Percentiles rank a stretch among this genome's conserved stretches.
Evolutionary conservation across 2,797 vertebrate genomes (phyloP).

Genomic region (Protosalanx chinensis): DNA sequence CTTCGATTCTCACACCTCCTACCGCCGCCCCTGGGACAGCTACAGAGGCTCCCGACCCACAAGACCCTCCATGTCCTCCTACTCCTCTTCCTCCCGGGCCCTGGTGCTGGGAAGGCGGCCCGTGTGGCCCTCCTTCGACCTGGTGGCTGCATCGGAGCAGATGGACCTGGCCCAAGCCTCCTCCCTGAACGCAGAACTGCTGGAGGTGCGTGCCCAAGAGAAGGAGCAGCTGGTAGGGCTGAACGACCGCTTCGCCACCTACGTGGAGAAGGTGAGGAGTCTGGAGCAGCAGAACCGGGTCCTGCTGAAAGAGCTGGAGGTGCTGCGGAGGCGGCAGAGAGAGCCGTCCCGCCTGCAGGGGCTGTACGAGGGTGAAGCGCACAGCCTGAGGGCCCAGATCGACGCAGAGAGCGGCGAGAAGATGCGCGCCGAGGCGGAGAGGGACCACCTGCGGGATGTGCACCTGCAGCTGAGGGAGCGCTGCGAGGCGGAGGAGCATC

Average conservation of each 20-base stretch:
- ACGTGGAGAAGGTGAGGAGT: constrained; percentile 79
- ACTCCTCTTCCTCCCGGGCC: constrained; percentile 55
- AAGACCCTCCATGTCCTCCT: constrained; percentile 60
- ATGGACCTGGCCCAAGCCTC: constrained; percentile 71
- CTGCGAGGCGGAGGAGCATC: constrained; percentile 65
- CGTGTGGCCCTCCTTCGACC: constrained; percentile 46
- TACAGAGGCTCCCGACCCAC: constrained; percentile 55
- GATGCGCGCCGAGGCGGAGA: constrained; percentile 71
- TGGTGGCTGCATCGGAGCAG: constrained; percentile 49
- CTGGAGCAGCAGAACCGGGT: constrained; percentile 80
- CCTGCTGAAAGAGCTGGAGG: constrained; percentile 74
- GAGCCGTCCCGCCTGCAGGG: constrained; percentile 74
- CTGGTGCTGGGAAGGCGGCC: constrained; percentile 55
- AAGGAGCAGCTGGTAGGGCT: constrained; percentile 78
- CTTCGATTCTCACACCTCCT: constrained; percentile 67
- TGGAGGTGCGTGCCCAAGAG: constrained; percentile 76
- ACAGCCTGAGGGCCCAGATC: constrained; percentile 72
- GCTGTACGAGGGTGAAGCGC: constrained; percentile 74
- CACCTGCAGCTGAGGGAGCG: constrained; percentile 67
- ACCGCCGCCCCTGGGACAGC: constrained; percentile 71
- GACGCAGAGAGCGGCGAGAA: constrained; percentile 75
- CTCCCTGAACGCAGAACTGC: constrained; percentile 75
- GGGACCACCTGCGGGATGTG: constrained; percentile 67
- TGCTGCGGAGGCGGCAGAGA: constrained; percentile 63
- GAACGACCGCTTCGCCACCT: constrained; percentile 80